These are phyloP conservation scores for Tetrapedia diversipes DNA, from an alignment of 2,888 invertebrate species.

Conservation along the genomic window DNA sequence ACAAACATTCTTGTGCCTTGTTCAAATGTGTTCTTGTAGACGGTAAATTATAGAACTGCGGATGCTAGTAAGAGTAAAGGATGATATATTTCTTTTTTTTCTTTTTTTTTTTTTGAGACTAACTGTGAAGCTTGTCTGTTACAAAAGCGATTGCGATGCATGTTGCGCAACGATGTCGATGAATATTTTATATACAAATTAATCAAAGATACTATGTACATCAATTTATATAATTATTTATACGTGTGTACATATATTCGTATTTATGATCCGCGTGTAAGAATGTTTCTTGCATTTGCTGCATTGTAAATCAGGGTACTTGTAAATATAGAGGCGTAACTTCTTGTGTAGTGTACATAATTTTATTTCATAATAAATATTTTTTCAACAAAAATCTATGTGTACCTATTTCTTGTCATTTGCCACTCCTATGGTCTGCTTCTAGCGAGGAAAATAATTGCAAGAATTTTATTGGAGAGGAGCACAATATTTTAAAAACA, in stretches of 20 bases:
- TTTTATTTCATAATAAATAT: slow-evolving; percentile 33
- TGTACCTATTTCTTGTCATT: too few species aligned
- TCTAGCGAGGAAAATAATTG: too few species aligned
- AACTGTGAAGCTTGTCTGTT: not conserved
- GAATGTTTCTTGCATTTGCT: not conserved
- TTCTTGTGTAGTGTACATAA: slow-evolving; percentile 12
- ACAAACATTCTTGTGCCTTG: slow-evolving; percentile 50
- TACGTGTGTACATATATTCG: not conserved
- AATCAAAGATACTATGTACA: not conserved
- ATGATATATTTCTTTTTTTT: not conserved
- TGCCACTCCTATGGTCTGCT: too few species aligned
- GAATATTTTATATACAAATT: not conserved
- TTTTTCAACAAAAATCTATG: slow-evolving; percentile 19
- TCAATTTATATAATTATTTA: not conserved
- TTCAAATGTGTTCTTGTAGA: slow-evolving; percentile 31
- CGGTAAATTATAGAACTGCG: not conserved
- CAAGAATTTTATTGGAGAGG: too few species aligned
- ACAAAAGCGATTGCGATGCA: not conserved
- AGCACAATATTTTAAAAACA: too few species aligned
- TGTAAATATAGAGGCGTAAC: slow-evolving; percentile 12
- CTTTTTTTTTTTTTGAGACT: not conserved
- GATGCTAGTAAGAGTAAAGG: not conserved
- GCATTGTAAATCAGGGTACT: not conserved
- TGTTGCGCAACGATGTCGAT: not conserved
- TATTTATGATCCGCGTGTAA: not conserved